Percentiles rank a stretch among this genome's conserved stretches.
phyloP scores from a whole-genome alignment of 2,113 vertebrate species.

The Lepisosteus oculatus region DNA sequence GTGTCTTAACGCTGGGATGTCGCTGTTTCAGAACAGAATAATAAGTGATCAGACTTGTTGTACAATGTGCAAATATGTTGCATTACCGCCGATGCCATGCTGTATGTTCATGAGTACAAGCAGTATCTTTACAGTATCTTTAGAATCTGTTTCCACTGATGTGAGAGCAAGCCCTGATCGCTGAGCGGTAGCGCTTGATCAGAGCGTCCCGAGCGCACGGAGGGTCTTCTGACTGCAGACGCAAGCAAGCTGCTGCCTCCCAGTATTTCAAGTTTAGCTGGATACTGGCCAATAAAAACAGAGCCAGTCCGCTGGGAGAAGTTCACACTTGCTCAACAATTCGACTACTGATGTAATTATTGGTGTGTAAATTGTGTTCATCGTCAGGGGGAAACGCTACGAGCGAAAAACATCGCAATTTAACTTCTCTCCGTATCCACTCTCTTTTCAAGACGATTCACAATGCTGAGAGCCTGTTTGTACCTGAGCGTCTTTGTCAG shows the following conservation, averaged over 20 bases:
- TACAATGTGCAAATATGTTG: too few relatives aligned
- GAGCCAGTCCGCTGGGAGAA: slow-evolving; percentile 52
- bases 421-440: slow-evolving; percentile 19
- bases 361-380: slow-evolving; percentile 57
- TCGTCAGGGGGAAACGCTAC: slow-evolving; percentile 48
- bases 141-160: too few relatives aligned
- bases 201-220: too few relatives aligned
- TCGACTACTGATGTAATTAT: slow-evolving; percentile 64
- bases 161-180: too few relatives aligned
- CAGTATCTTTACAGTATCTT: too few relatives aligned
- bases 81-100: too few relatives aligned
- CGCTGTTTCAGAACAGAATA: too few relatives aligned
- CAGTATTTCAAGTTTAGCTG: slow-evolving; percentile 52
- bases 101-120: too few relatives aligned
- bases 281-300: slow-evolving; percentile 59
- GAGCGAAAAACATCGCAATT: background rate
- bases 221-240: too few relatives aligned
- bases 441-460: slow-evolving; percentile 59
- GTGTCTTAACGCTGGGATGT: too few relatives aligned
- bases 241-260: slow-evolving; percentile 12
- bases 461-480: slow-evolving; percentile 82
- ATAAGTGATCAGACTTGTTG: too few relatives aligned
- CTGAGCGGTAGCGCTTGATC: too few relatives aligned
- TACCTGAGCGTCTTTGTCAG: slow-evolving; percentile 74
- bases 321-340: slow-evolving; percentile 66